phyloP scores from a whole-genome alignment of 2,888 invertebrate species.

The Phortica magna region DNA sequence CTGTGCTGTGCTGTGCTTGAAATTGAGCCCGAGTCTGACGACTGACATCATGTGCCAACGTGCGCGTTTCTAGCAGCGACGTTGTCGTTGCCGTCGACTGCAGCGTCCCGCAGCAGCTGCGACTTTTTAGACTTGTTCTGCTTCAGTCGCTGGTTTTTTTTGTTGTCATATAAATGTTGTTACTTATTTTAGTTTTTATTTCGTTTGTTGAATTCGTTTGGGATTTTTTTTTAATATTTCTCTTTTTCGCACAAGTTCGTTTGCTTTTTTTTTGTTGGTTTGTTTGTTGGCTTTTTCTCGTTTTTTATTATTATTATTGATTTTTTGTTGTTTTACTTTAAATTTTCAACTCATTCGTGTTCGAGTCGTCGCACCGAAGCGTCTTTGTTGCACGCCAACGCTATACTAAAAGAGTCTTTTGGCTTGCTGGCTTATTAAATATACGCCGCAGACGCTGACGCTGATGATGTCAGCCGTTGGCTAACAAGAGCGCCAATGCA shows the following conservation, averaged over 20 bases:
- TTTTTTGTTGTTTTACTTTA: conserved; percentile 48
- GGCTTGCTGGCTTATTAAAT: conserved; percentile 68
- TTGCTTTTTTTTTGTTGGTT: conserved; percentile 45
- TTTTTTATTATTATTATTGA: conserved; percentile 49
- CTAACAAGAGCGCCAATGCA: conserved; percentile 29
- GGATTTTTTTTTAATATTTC: conserved; percentile 23
- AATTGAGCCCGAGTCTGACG: conserved; percentile 21
- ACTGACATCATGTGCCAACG: conserved; percentile 59
- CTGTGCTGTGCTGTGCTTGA: not conserved
- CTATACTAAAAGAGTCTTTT: conserved; percentile 75
- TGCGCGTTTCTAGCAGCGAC: conserved; percentile 12
- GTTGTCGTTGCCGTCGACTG: not conserved
- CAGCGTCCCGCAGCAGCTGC: conserved; percentile 33
- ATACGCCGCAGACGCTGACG: conserved; percentile 55
- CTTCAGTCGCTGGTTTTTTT: conserved; percentile 48
- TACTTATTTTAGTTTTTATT: conserved; percentile 38
- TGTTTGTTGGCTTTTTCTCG: conserved; percentile 40
- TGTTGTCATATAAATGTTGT: conserved; percentile 28
- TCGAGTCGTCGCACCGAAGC: conserved; percentile 46
- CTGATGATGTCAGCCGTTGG: conserved; percentile 67
- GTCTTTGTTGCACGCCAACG: conserved; percentile 75
- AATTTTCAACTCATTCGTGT: not conserved
- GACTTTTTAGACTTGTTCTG: conserved; percentile 52
- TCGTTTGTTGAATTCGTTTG: conserved; percentile 46
- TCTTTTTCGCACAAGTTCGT: conserved; percentile 53